Evolutionary conservation across 2,888 invertebrate genomes (phyloP).

Genomic region (Orthosia incerta): DNA sequence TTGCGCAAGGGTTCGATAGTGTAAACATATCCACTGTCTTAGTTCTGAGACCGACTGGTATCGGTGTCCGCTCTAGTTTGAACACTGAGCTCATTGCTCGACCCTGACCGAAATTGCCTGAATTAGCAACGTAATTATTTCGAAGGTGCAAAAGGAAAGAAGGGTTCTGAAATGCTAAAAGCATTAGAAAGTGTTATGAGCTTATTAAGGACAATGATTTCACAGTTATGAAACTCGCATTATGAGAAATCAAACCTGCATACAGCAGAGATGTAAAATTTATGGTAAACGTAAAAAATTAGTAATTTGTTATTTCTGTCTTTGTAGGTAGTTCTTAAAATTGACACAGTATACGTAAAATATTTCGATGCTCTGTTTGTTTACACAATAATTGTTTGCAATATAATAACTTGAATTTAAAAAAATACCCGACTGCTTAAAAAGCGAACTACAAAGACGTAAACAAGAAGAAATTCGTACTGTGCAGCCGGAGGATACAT

Average conservation of each 20-base stretch:
- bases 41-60: constrained; percentile 10
- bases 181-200: background rate
- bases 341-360: no score
- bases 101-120: constrained; percentile 32
- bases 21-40: constrained; percentile 22
- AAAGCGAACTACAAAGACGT: no score
- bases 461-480: no score
- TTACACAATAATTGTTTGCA: no score
- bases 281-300: no score
- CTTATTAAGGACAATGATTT: background rate
- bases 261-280: no score
- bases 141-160: background rate
- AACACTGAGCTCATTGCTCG: constrained; percentile 4
- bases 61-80: constrained; percentile 30
- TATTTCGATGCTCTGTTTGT: no score
- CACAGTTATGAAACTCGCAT: background rate
- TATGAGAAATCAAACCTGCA: background rate
- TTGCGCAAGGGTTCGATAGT: constrained; percentile 38
- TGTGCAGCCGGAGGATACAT: no score
- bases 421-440: no score
- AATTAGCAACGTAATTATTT: constrained; percentile 4
- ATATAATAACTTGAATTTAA: no score
- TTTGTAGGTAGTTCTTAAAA: no score
- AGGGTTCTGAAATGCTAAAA: background rate
- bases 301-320: no score